Evolutionary conservation across 2,888 invertebrate genomes (phyloP), one percentile per base, ranked within the genome.

Genomic region (Nysson spinosus): DNA sequence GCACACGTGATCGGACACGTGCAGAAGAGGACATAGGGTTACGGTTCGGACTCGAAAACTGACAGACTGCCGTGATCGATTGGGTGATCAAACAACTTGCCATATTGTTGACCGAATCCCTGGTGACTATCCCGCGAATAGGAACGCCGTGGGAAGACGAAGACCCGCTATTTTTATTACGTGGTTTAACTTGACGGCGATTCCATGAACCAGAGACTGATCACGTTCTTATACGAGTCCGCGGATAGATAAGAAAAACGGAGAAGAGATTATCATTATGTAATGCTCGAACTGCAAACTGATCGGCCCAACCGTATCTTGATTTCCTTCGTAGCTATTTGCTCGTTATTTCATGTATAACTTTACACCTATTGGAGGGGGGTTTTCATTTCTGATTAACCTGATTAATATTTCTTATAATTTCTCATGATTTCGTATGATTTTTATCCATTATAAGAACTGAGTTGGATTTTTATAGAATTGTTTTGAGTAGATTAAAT

Each of bases 1-100:
- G 22, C 47, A 22, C 47, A 35, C 47, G 47, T 22, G 47, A 22
- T 24, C 32, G 20, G 14, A 14, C 47, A 35, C 47, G 14, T 49
- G 28, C 47, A 26, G n/a, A n/a, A n/a, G n/a, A n/a, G n/a, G n/a
- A n/a, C n/a, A n/a, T n/a, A n/a, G n/a, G n/a, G n/a, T n/a, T n/a
- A n/a, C n/a, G n/a, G 58, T 52, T 68, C 58, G 43, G 26, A 54
- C 61, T 52, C 42, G 56, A 37, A 63, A 64, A 39, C 67, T 67
- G 75, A 69, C 78, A 69, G 69, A 55, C 51, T 34, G 62, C 30
- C 24, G 56, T 77, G 77, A 77, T 77, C 76, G 77, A 77, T 77
- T 67, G 76, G 56, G 61, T 76, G 73, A 78, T 77, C 77, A 77
- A 77, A 77, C 76, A 78, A 75, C 78, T 78, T 75, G 72, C 76